Percentiles rank a stretch among this genome's conserved stretches.
These are phyloP conservation scores for Crambe crambe DNA, from an alignment of 37 sponge, comb jelly and placozoan species.

Conservation along the genomic window DNA sequence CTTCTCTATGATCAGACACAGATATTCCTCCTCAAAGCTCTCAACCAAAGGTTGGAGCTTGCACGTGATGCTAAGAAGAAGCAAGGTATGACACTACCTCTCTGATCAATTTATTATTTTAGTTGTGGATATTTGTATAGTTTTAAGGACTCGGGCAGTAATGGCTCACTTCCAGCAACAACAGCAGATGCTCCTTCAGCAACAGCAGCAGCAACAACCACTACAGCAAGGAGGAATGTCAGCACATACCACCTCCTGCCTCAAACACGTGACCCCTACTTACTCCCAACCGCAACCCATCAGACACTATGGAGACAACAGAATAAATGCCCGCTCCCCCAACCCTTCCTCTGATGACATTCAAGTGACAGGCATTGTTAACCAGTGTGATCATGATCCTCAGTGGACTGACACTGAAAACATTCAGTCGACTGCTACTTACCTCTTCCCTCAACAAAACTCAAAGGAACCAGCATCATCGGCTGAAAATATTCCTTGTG, in stretches of 20 bases:
- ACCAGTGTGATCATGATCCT: too few species aligned
- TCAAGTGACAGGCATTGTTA: too few species aligned
- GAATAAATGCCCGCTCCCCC: not conserved
- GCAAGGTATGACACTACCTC: conserved; percentile 11
- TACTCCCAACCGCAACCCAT: not conserved
- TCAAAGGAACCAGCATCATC: not conserved
- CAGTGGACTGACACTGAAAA: too few species aligned
- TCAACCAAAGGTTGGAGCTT: conserved; percentile 44
- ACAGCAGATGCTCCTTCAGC: conserved; percentile 2
- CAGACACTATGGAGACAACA: not conserved
- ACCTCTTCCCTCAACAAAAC: not conserved
- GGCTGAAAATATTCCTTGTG: not conserved
- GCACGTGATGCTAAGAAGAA: conserved; percentile 9
- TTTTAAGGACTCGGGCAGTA: not conserved
- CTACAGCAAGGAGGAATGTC: not conserved
- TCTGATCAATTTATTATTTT: too few species aligned
- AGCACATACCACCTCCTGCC: too few species aligned
- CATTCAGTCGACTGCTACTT: too few species aligned
- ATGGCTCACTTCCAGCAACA: not conserved
- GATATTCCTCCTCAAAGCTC: conserved; percentile 40
- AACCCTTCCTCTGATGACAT: not conserved
- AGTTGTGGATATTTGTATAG: too few species aligned
- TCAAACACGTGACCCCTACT: too few species aligned
- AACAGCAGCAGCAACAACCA: not conserved
- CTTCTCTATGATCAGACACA: conserved; percentile 60